Base-by-base conservation (phyloP, 1,140 invertebrate genomes). In the Coboldia fuscipes region DNA sequence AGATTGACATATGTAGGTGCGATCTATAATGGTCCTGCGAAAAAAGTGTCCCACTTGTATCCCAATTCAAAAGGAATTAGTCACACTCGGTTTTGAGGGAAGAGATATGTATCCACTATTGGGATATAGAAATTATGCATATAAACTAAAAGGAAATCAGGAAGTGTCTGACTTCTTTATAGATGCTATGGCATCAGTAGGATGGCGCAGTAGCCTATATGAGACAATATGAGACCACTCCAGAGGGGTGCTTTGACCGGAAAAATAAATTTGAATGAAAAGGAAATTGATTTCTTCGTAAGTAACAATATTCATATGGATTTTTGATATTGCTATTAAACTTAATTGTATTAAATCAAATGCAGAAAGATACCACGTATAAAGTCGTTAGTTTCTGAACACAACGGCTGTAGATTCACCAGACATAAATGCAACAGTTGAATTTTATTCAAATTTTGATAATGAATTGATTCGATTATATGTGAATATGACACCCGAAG, bases 1-100 rank as follows among this genome's bases (percentile, higher is more conserved):
- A 97, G 62, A 86, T 99, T 46, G 94, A 99, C 62, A 86, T n/a
- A n/a, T n/a, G n/a, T 99, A 49, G 94, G 94, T 29, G 85, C 90
- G n/a, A n/a, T n/a, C n/a, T 22, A 72, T 97, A 2, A 42, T 55
- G 41, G 42, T 22, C 12, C 16, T 30, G 4, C 24, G n/a, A 22
- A 29, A 34, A 14, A 15, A 29, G 19, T 10, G 16, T 33, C 28
- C 23, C 7, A n/a, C 23, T 33, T 18, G 32, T 34, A 18, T 13
- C 18, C 50, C 54, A 0, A 41, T 50, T 5, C 50, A 56, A 32
- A 44, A 86, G 54, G 96, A 99, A 63, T 57, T 97, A 10, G 88
- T 98, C 2, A 50, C 57, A 24, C 43, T 82, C 0, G 57, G 61
- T 13, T 66, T 62, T 0, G 54, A 61, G 4, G 22, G 78, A 1